These are phyloP conservation scores for Pseudolycoriella hygida DNA, from an alignment of 2,888 invertebrate genomes.

Conservation along the genomic window DNA sequence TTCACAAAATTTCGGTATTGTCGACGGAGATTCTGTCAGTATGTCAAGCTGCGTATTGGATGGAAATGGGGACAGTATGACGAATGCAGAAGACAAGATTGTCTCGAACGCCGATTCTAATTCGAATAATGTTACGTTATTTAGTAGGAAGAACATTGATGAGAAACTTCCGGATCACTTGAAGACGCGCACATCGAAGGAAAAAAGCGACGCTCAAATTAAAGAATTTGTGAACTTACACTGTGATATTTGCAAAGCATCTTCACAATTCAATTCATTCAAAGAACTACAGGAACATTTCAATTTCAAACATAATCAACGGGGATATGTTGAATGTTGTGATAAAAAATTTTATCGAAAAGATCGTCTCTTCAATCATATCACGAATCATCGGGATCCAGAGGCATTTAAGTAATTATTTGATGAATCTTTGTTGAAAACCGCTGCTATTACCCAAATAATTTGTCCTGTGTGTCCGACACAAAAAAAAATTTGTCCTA, in stretches of 20 bases:
- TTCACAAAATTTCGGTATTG: too few species aligned
- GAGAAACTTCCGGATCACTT: conserved; percentile 9
- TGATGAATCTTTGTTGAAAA: too few species aligned
- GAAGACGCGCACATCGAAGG: conserved; percentile 9
- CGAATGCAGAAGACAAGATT: too few species aligned
- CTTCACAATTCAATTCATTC: conserved; percentile 9
- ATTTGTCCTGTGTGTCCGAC: too few species aligned
- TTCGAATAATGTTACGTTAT: too few species aligned
- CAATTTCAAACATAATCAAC: conserved; percentile 7
- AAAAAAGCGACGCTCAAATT: conserved; percentile 10
- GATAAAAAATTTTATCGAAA: conserved; percentile 11
- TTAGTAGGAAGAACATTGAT: neutral
- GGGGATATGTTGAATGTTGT: conserved; percentile 11
- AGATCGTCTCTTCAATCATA: conserved; percentile 11
- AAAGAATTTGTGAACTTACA: conserved; percentile 10
- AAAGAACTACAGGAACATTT: conserved; percentile 12
- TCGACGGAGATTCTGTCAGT: too few species aligned
- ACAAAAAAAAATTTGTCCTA: too few species aligned
- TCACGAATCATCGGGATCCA: conserved; percentile 10
- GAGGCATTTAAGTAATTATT: conserved; percentile 10
- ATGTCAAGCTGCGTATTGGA: too few species aligned
- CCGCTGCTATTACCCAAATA: too few species aligned
- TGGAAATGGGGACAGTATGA: too few species aligned
- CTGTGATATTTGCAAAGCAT: conserved; percentile 8
- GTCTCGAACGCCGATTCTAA: too few species aligned